Evolutionary conservation across 1,140 invertebrate species (phyloP), one percentile per base, ranked within the genome.

Genomic region (Bombus affinis): DNA sequence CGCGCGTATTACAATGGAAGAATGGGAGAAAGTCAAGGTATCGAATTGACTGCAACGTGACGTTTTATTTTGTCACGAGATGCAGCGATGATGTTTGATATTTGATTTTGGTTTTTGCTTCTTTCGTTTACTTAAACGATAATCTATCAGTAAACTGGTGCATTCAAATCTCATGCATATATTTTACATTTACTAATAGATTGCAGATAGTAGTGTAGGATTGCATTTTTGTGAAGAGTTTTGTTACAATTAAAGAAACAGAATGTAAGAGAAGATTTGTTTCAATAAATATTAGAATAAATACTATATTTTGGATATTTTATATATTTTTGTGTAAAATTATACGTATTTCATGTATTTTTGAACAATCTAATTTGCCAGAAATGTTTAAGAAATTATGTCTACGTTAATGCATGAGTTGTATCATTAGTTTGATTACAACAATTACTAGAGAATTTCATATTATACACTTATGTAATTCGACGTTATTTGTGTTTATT

Each of bases 21-120:
- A 84, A 84, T 72, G 66, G 53, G 76, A 79, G 83, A 84, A 84
- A 84, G 83, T 62, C 82, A 79, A 84, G 76, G 76, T 39, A 66
- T 9, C 37, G 12, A 5, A 37, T 28, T 68, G 66, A 35, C 9
- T 35, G 35, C 65, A 35, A 66, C 32, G n/a, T 22, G 13, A 62
- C 28, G 59, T 62, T 62, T n/a, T 62, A n/a, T 62, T 62, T 13
- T 13, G 59, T 62, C 59, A 13, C 3, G 25, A 28, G 57, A 28
- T n/a, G 10, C 22, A 53, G 47, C 47, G 18, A 59, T n/a, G 28
- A 59, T 22, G 18, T 18, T 53, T 53, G 47, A 22, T 53, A 53
- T 53, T 59, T 3, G 10, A 59, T 59, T 12, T 59, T 28, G 57
- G 0, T 28, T 4, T 28, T 12, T 12, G 25, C 9, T 59, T 28